Percentiles rank a stretch among this genome's conserved stretches.
Evolutionary conservation across 2,797 vertebrate genomes (phyloP).

Genomic region (Crocodylus rhombifer): DNA sequence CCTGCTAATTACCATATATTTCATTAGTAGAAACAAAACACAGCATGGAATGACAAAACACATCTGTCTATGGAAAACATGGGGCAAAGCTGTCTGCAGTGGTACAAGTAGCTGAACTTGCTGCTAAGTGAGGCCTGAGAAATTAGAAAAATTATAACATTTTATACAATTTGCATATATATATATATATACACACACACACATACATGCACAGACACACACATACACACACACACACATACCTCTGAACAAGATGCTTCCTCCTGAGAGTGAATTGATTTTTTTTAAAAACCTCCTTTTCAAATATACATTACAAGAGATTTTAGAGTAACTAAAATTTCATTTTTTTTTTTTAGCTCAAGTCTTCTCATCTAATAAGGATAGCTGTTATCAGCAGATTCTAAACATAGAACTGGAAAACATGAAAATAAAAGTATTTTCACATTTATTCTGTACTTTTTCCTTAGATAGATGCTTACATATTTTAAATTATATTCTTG

Average conservation of each 20-base stretch:
- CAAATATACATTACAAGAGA: not conserved
- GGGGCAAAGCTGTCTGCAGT: constrained; percentile 3
- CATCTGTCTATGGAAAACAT: not conserved
- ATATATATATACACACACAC: not conserved
- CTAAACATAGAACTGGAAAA: not conserved
- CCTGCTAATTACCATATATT: not conserved
- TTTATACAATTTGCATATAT: too few relatives aligned
- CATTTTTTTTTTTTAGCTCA: not conserved
- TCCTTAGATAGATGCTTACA: not conserved
- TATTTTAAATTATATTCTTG: not conserved
- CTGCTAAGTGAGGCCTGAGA: not conserved
- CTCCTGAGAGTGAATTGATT: not conserved
- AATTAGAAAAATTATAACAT: not conserved
- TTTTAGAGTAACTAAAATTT: not conserved
- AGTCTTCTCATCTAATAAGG: not conserved
- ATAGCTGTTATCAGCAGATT: not conserved
- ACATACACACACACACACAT: not conserved
- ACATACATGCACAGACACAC: not conserved
- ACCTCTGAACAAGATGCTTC: not conserved
- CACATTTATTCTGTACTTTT: not conserved
- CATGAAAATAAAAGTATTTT: not conserved
- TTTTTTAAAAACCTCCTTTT: not conserved
- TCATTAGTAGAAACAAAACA: constrained; percentile 48
- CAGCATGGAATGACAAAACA: constrained; percentile 48
- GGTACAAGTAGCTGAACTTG: constrained; percentile 23